Conservation (phyloP, 2,888 invertebrate species). For the Smittia sp. region DNA sequence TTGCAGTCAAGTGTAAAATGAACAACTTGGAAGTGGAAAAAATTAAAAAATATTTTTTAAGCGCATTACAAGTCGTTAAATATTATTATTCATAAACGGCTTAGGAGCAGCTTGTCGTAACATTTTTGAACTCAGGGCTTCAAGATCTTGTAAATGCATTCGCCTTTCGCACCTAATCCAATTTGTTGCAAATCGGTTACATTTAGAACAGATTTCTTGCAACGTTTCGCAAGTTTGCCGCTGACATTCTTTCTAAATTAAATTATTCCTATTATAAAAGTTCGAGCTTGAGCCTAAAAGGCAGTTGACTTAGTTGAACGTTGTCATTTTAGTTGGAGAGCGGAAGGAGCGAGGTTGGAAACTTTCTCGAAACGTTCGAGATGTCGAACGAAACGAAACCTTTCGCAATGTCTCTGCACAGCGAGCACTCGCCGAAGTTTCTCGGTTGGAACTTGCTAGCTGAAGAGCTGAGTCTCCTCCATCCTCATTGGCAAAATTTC, state of each 20-base stretch:
- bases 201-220: too few relatives aligned
- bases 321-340: background rate
- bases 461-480: conserved; percentile 63
- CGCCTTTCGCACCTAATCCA: too few relatives aligned
- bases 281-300: background rate
- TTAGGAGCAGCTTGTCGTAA: too few relatives aligned
- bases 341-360: background rate
- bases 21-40: too few relatives aligned
- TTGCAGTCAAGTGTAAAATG: too few relatives aligned
- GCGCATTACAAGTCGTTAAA: too few relatives aligned
- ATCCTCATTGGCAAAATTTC: conserved; percentile 61
- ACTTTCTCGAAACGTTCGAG: background rate
- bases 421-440: conserved; percentile 47
- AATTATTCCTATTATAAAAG: background rate
- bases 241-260: background rate
- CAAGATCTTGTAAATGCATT: too few relatives aligned
- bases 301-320: background rate
- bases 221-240: too few relatives aligned
- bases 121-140: too few relatives aligned
- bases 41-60: too few relatives aligned
- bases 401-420: background rate
- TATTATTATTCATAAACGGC: too few relatives aligned
- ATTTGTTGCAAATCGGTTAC: too few relatives aligned
- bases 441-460: conserved; percentile 69
- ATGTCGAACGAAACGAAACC: background rate